Evolutionary conservation across 2,888 invertebrate genomes (phyloP).

Genomic region (Ophion costatus): DNA sequence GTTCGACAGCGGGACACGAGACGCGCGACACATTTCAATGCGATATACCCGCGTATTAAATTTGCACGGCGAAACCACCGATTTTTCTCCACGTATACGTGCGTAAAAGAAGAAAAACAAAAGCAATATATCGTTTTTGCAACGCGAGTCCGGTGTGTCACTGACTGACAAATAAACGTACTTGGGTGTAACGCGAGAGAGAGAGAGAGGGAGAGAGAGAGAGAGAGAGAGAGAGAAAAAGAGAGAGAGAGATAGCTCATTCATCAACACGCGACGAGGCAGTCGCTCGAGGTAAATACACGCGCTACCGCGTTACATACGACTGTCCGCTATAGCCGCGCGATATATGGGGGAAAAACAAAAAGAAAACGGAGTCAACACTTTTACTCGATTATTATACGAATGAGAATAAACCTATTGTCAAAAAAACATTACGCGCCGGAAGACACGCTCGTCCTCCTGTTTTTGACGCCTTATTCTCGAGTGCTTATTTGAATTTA

Average conservation of each 20-base stretch:
- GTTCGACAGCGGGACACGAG: slow-evolving; percentile 10
- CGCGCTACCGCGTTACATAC: neutral
- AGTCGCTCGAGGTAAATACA: neutral
- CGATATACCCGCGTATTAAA: neutral
- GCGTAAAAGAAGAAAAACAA: slow-evolving; percentile 6
- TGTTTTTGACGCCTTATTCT: too few species aligned
- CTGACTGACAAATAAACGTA: slow-evolving; percentile 71
- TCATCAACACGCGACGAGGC: slow-evolving; percentile 19
- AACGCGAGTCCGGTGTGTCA: slow-evolving; percentile 80
- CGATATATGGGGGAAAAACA: neutral
- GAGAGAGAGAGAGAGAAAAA: neutral
- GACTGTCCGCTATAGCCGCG: neutral
- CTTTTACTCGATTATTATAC: too few species aligned
- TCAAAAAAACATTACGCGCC: too few species aligned
- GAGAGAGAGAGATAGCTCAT: slow-evolving; percentile 17
- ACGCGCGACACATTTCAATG: slow-evolving; percentile 26
- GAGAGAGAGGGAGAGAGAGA: neutral
- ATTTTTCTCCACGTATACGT: slow-evolving; percentile 32
- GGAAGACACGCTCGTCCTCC: neutral
- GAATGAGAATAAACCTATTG: too few species aligned
- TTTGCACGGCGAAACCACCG: neutral
- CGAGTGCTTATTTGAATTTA: too few species aligned
- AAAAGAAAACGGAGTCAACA: neutral
- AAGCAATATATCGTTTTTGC: slow-evolving; percentile 60
- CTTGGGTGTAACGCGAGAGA: slow-evolving; percentile 32